phyloP scores from a whole-genome alignment of 2,888 invertebrate genomes.

The Luperina nickerlii region DNA sequence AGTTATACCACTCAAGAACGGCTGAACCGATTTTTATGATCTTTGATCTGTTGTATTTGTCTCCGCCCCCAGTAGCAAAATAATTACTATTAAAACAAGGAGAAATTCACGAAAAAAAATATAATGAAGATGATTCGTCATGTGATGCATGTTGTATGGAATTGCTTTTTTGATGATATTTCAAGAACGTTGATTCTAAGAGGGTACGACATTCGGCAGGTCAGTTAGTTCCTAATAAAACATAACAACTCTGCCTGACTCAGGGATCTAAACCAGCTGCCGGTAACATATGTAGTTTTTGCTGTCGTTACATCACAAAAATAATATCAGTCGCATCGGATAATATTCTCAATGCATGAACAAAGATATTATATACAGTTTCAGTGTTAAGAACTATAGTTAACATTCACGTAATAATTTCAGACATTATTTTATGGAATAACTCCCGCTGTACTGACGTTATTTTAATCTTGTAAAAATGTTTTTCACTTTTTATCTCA shows the following conservation, averaged over 20 bases:
- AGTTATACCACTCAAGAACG: background rate
- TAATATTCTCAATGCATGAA: background rate
- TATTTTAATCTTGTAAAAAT: conserved; percentile 58
- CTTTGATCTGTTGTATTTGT: background rate
- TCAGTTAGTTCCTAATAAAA: background rate
- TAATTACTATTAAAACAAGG: background rate
- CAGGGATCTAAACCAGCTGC: background rate
- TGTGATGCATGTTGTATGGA: too few relatives aligned
- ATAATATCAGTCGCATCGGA: background rate
- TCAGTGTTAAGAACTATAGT: background rate
- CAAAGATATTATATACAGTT: background rate
- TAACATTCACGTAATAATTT: conserved; percentile 6
- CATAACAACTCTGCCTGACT: background rate
- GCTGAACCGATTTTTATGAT: background rate
- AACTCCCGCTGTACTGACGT: conserved; percentile 34
- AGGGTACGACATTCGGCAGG: background rate
- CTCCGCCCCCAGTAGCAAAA: background rate
- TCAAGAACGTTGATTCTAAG: background rate
- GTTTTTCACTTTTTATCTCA: conserved; percentile 52
- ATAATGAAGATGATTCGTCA: too few relatives aligned
- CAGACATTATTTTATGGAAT: conserved; percentile 48
- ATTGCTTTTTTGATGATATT: background rate
- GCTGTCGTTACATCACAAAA: too few relatives aligned
- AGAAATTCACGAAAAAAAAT: background rate
- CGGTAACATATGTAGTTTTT: background rate